A percentile compares a stretch with the other conserved stretches of the same genome.
These are phyloP conservation scores for Buphagus erythrorhynchus DNA, from an alignment of 2,797 vertebrate species.

Conservation along the genomic window DNA sequence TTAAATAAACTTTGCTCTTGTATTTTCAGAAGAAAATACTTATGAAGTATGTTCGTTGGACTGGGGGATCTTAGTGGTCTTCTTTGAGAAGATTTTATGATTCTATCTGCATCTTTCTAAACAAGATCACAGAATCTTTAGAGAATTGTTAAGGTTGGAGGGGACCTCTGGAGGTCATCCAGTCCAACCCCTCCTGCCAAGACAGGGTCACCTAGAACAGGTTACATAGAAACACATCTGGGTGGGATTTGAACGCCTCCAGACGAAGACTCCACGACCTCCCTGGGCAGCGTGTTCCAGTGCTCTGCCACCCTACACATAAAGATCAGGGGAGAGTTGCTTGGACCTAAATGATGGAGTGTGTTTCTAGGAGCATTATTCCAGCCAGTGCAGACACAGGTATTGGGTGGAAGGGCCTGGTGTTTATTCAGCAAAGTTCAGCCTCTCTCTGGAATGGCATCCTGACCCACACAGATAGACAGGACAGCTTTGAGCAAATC, in stretches of 20 bases:
- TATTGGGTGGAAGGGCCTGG: rapidly evolving
- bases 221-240: background rate
- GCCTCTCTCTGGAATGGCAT: background rate
- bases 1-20: background rate
- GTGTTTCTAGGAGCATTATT: background rate
- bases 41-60: background rate
- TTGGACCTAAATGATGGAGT: background rate
- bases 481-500: background rate
- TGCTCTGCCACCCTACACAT: background rate
- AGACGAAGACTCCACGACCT: background rate
- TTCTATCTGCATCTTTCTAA: background rate
- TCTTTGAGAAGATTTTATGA: background rate
- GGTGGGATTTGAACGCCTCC: background rate
- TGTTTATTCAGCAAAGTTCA: rapidly evolving
- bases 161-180: background rate
- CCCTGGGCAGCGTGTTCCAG: background rate
- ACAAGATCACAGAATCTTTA: background rate
- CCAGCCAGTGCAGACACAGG: rapidly evolving
- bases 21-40: background rate
- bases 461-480: background rate
- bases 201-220: background rate
- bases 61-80: background rate
- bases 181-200: background rate
- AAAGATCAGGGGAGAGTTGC: background rate
- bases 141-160: background rate